Conservation (phyloP, 2,888 invertebrate species). For the Aelia acuminata region DNA sequence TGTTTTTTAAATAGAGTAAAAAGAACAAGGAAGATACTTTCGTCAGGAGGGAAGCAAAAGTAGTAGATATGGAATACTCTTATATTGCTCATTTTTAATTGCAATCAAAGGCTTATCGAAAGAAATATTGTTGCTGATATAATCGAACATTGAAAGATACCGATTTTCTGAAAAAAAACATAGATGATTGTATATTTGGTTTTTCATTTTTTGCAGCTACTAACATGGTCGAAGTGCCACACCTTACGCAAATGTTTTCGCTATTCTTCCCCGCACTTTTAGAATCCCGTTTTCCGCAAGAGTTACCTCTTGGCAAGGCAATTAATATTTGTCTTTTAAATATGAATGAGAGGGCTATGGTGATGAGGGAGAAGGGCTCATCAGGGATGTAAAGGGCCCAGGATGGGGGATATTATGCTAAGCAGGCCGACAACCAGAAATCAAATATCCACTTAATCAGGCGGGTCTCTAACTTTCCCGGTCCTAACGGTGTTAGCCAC, state of each 20-base stretch:
- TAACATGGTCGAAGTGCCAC: not conserved
- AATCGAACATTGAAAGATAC: too few relatives aligned
- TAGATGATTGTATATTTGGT: too few relatives aligned
- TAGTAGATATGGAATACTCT: too few relatives aligned
- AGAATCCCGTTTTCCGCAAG: not conserved
- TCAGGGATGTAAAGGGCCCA: slow-evolving; percentile 55
- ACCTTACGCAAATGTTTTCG: not conserved
- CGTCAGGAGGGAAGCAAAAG: too few relatives aligned
- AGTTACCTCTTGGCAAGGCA: not conserved
- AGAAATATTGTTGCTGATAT: too few relatives aligned
- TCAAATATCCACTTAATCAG: slow-evolving; percentile 48
- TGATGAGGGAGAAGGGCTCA: slow-evolving; percentile 34
- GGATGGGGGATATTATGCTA: slow-evolving; percentile 53
- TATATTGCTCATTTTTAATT: too few relatives aligned
- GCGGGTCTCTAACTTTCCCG: not conserved
- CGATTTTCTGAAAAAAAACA: too few relatives aligned
- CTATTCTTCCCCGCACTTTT: not conserved
- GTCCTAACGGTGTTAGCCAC: slow-evolving; percentile 21
- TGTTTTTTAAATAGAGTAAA: too few relatives aligned
- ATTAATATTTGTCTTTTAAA: slow-evolving; percentile 54
- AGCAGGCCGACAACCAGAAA: slow-evolving; percentile 35
- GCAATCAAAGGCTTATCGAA: too few relatives aligned
- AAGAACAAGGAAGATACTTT: too few relatives aligned
- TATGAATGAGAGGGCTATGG: slow-evolving; percentile 37
- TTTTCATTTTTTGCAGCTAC: too few relatives aligned